Evolutionary conservation across 2,113 vertebrate genomes (phyloP).

Genomic region (Corapipo altera): DNA sequence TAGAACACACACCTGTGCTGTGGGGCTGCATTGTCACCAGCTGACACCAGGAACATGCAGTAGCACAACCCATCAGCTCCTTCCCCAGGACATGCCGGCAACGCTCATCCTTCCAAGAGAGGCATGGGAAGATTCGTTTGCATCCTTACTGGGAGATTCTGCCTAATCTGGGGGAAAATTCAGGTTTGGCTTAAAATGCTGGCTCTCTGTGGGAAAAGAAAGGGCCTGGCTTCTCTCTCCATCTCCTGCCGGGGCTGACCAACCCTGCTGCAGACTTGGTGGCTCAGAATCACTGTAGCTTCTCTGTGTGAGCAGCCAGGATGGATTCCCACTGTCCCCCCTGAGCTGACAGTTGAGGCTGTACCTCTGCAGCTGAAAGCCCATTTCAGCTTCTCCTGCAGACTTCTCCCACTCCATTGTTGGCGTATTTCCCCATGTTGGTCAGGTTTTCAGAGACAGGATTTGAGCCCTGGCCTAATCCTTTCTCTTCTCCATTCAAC

Average conservation of each 20-base stretch:
- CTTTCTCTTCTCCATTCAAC: neutral
- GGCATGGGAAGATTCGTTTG: no score
- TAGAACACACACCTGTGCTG: neutral
- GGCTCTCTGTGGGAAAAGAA: neutral
- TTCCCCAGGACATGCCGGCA: accelerated
- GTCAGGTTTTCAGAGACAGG: neutral
- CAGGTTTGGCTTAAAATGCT: neutral
- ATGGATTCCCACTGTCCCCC: no score
- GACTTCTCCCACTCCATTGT: neutral
- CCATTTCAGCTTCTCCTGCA: neutral
- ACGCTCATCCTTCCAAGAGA: neutral
- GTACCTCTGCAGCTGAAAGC: neutral
- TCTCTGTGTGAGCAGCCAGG: neutral
- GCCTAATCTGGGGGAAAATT: neutral
- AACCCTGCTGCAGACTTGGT: neutral
- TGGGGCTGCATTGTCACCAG: neutral
- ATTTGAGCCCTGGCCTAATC: neutral
- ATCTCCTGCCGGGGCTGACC: neutral
- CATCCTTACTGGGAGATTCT: neutral
- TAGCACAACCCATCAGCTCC: neutral
- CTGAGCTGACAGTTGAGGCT: accelerated
- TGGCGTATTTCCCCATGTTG: accelerated
- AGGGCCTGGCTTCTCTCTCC: neutral
- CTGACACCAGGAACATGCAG: accelerated
- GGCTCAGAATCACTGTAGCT: neutral